phyloP scores from a whole-genome alignment of 2,888 invertebrate genomes.

The Prosopocoilus inquinatus region DNA sequence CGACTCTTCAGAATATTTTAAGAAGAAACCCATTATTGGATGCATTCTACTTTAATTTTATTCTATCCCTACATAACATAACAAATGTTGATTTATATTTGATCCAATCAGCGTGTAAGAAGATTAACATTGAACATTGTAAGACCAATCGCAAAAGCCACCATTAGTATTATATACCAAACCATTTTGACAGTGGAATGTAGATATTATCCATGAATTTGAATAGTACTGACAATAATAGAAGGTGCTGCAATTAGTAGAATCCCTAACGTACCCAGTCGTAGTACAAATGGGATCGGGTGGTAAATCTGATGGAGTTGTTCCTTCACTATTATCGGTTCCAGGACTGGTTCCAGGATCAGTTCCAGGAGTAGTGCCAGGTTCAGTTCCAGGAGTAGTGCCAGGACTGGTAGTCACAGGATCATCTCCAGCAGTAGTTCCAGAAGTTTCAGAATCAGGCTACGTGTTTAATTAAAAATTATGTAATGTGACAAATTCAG shows the following conservation, averaged over 20 bases:
- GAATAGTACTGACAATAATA: slow-evolving; percentile 44
- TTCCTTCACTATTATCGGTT: not conserved
- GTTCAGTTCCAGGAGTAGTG: not conserved
- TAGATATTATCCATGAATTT: slow-evolving; percentile 30
- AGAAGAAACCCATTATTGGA: too few relatives aligned
- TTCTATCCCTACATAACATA: too few relatives aligned
- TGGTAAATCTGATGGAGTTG: not conserved
- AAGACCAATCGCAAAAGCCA: slow-evolving; percentile 47
- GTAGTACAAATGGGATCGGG: not conserved
- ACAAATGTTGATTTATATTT: too few relatives aligned
- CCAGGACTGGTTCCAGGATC: slow-evolving; percentile 31
- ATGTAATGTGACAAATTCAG: too few relatives aligned
- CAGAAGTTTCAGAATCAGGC: not conserved
- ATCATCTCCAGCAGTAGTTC: slow-evolving; percentile 30
- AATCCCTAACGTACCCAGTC: slow-evolving; percentile 50
- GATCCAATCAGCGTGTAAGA: too few relatives aligned
- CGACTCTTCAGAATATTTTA: too few relatives aligned
- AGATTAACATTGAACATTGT: slow-evolving; percentile 28
- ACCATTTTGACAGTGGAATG: slow-evolving; percentile 45
- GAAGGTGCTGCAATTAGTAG: slow-evolving; percentile 49
- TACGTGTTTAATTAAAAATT: too few relatives aligned
- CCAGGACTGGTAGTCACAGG: not conserved
- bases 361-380: not conserved
- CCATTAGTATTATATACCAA: slow-evolving; percentile 45
- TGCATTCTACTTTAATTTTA: too few relatives aligned